A percentile compares a stretch with the other conserved stretches of the same genome.
Evolutionary conservation across 2,113 vertebrate species (phyloP).

Genomic region (Austrofundulus limnaeus): DNA sequence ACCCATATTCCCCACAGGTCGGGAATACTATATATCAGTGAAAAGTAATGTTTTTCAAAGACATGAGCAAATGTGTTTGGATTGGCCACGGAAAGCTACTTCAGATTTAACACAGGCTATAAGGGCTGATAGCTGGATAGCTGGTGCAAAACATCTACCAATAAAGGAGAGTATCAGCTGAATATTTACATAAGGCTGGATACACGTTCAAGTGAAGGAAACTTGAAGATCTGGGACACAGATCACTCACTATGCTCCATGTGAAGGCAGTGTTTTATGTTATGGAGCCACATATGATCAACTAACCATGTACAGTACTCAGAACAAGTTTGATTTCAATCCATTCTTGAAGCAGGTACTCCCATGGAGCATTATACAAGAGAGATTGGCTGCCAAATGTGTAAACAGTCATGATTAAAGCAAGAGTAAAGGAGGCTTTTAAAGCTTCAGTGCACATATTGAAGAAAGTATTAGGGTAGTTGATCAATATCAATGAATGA

Average conservation of each 20-base stretch:
- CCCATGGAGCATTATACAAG: conserved; percentile 4
- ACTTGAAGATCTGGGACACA: conserved; percentile 31
- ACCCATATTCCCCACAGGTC: conserved; percentile 91
- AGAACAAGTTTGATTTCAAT: conserved; percentile 4
- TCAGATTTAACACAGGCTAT: conserved; percentile 87
- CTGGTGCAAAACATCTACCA: conserved; percentile 47
- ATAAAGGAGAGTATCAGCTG: conserved; percentile 58
- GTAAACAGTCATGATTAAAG: conserved; percentile 6
- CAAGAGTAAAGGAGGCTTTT: conserved; percentile 3
- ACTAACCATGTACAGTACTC: not conserved
- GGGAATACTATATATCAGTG: conserved; percentile 91
- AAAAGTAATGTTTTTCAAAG: conserved; percentile 94
- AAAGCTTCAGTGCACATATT: conserved; percentile 18
- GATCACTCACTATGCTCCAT: conserved; percentile 37
- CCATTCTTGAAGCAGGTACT: conserved; percentile 13
- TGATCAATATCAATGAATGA: conserved; percentile 18
- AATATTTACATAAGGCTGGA: conserved; percentile 65
- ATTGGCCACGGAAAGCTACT: conserved; percentile 86
- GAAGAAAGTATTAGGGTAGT: not conserved
- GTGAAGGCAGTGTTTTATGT: conserved; percentile 1
- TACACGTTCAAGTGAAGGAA: conserved; percentile 45
- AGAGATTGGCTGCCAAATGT: conserved; percentile 5
- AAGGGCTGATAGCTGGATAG: conserved; percentile 84
- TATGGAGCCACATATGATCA: conserved; percentile 15
- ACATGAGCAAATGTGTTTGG: conserved; percentile 98